phyloP scores from a whole-genome alignment of 2,797 vertebrate genomes.

The Pantherophis vulpinus region DNA sequence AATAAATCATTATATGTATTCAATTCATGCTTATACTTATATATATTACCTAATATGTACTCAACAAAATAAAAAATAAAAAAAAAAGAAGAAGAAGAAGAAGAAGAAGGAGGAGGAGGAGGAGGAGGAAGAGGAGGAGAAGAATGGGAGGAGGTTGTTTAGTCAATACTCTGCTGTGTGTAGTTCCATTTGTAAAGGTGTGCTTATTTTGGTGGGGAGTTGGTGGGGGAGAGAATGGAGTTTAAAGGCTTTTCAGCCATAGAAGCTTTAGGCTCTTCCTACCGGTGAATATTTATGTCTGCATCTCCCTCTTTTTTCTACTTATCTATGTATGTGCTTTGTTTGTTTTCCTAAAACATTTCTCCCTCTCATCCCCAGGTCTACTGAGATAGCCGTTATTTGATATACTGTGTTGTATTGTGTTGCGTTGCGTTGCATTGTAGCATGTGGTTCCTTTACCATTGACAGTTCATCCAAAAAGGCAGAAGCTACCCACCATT shows the following conservation, averaged over 20 bases:
- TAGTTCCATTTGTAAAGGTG: slow-evolving; percentile 25
- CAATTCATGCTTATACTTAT: too few relatives aligned
- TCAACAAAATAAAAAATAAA: too few relatives aligned
- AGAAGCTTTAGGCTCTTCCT: not conserved
- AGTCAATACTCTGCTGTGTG: slow-evolving; percentile 29
- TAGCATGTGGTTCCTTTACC: not conserved
- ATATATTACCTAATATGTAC: too few relatives aligned
- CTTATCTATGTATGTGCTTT: not conserved
- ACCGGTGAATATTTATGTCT: not conserved
- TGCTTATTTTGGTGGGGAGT: not conserved
- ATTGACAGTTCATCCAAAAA: not conserved
- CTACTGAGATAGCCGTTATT: not conserved
- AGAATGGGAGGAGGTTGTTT: not conserved
- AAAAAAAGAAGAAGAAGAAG: too few relatives aligned
- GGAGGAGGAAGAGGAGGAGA: too few relatives aligned
- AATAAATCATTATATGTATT: too few relatives aligned
- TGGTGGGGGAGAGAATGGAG: not conserved
- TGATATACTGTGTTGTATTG: not conserved
- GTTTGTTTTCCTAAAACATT: not conserved
- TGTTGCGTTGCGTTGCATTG: not conserved
- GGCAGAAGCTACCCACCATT: not conserved
- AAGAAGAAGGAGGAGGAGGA: too few relatives aligned
- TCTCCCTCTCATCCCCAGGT: not conserved
- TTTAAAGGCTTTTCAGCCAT: not conserved
- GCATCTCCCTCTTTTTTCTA: not conserved